phyloP scores from a whole-genome alignment of 2,797 vertebrate genomes.

The Sebastes ruberrimus region DNA sequence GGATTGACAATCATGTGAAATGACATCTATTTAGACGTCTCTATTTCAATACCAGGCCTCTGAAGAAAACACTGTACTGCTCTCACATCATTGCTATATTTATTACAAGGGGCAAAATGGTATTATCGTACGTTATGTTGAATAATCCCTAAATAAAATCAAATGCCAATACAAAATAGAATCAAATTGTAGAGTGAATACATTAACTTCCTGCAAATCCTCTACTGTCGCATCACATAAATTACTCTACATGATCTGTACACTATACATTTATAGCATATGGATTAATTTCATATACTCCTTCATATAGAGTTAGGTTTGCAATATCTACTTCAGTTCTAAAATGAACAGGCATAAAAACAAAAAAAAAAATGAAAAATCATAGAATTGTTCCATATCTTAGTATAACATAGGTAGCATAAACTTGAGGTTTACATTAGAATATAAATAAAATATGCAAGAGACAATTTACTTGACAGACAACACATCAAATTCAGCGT shows the following conservation, averaged over 20 bases:
- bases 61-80: constrained; percentile 13
- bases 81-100: not conserved
- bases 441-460: not conserved
- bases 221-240: not conserved
- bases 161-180: not conserved
- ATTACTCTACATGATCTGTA: not conserved
- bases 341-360: not conserved
- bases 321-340: not conserved
- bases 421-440: not conserved
- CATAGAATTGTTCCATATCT: not conserved
- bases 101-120: not conserved
- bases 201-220: not conserved
- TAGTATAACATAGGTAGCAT: not conserved
- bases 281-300: not conserved
- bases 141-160: not conserved
- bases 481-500: not conserved
- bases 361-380: not conserved
- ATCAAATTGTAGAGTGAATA: not conserved
- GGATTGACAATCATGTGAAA: constrained; percentile 48
- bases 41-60: constrained; percentile 19
- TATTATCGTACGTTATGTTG: not conserved
- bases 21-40: constrained; percentile 58
- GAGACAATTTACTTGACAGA: not conserved
- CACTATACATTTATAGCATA: not conserved
- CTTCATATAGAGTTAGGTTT: not conserved